phyloP scores from a whole-genome alignment of 2,113 vertebrate genomes.

The Alosa alosa region DNA sequence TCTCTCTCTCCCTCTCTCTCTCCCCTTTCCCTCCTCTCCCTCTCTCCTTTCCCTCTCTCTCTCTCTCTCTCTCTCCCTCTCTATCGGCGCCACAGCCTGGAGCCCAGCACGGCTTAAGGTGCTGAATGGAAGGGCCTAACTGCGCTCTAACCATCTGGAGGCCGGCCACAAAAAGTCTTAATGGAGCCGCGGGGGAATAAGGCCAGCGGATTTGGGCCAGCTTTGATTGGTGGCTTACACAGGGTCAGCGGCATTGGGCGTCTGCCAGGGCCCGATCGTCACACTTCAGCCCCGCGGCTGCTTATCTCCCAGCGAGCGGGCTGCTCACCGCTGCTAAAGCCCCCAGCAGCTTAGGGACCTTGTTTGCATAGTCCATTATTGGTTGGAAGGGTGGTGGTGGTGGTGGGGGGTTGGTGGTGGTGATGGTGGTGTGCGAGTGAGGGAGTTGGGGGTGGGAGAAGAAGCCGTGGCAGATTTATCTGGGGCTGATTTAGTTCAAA shows the following conservation, averaged over 20 bases:
- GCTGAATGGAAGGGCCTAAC: constrained; percentile 45
- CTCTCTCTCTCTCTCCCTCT: constrained; percentile 6
- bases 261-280: constrained; percentile 55
- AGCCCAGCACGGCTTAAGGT: constrained; percentile 60
- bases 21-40: background rate
- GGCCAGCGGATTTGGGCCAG: constrained; percentile 64
- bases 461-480: constrained; percentile 29
- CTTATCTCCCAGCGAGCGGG: constrained; percentile 36
- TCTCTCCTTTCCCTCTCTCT: background rate
- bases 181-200: constrained; percentile 57
- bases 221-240: constrained; percentile 72
- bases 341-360: constrained; percentile 37
- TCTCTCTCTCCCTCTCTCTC: background rate
- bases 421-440: constrained; percentile 17
- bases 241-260: constrained; percentile 66
- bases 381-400: background rate
- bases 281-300: constrained; percentile 31
- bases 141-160: constrained; percentile 64
- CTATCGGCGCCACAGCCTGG: constrained; percentile 46
- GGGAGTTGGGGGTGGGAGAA: background rate
- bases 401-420: background rate
- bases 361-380: constrained; percentile 51
- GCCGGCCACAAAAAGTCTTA: constrained; percentile 60
- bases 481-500: constrained; percentile 34
- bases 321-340: background rate